These are phyloP conservation scores for Leptopilina boulardi DNA, from an alignment of 1,140 invertebrate genomes.

Conservation along the genomic window DNA sequence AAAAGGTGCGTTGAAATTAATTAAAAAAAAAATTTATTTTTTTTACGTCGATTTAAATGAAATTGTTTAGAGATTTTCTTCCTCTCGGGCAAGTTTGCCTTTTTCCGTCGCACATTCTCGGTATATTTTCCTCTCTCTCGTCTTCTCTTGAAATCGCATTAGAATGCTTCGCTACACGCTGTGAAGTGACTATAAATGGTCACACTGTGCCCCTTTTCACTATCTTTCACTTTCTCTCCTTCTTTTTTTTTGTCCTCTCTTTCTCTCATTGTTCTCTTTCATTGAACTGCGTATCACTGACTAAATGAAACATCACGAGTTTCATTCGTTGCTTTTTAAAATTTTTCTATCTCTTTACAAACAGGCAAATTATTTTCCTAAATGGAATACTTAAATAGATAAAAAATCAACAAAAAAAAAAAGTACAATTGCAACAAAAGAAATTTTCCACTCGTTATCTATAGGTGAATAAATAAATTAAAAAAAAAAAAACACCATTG, in stretches of 20 bases:
- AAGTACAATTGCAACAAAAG: neutral
- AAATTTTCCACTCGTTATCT: neutral
- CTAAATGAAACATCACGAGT: conserved; percentile 6
- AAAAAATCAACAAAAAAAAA: neutral
- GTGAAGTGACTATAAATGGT: conserved; percentile 13
- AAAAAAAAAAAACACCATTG: too few species aligned
- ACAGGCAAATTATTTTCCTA: neutral
- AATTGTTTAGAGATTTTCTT: conserved; percentile 18
- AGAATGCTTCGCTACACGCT: conserved; percentile 4
- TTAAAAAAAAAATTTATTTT: neutral
- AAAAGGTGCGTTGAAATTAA: too few species aligned
- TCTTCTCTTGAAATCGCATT: conserved; percentile 11
- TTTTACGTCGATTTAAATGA: neutral
- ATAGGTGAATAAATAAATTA: too few species aligned
- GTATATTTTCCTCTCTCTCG: neutral
- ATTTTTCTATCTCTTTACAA: neutral
- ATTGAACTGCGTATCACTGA: conserved; percentile 3
- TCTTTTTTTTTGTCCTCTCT: too few species aligned
- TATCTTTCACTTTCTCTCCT: conserved; percentile 6
- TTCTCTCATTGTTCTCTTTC: neutral
- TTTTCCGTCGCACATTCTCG: neutral
- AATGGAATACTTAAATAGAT: neutral
- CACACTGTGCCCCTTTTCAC: conserved; percentile 15
- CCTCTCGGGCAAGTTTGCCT: neutral
- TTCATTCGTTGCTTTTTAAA: neutral